These are phyloP conservation scores for Benitochromis conjunctus DNA, from an alignment of 2,113 vertebrate genomes.

Conservation along the genomic window DNA sequence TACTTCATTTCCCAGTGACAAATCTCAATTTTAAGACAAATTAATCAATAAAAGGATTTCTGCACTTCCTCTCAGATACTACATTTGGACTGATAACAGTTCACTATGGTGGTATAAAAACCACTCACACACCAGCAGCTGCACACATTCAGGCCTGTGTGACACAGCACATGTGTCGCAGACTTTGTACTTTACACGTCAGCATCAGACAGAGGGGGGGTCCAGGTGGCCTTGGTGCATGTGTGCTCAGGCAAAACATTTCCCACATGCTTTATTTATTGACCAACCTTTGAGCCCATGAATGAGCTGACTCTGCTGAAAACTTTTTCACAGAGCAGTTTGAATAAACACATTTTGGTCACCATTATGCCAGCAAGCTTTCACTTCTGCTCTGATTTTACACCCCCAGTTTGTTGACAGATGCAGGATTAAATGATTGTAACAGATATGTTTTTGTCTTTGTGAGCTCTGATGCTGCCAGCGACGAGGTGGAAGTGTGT, in stretches of 20 bases:
- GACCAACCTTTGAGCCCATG: constrained; percentile 22
- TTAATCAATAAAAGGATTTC: not conserved
- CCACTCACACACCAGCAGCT: not conserved
- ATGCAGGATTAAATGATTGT: not conserved
- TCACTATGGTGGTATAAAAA: not conserved
- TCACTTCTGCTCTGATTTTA: not conserved
- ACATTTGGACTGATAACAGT: not conserved
- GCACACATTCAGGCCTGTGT: not conserved
- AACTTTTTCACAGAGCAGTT: not conserved
- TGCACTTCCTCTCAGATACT: not conserved
- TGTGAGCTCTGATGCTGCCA: not conserved
- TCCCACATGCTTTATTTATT: constrained; percentile 21
- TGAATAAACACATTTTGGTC: not conserved
- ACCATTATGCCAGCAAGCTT: not conserved
- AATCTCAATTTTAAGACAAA: not conserved
- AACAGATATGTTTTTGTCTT: not conserved
- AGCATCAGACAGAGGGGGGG: not conserved
- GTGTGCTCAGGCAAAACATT: constrained; percentile 59
- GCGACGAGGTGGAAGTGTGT: not conserved
- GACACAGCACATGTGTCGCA: constrained; percentile 37
- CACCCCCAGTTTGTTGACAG: not conserved
- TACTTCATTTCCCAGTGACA: not conserved
- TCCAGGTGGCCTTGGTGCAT: constrained; percentile 35
- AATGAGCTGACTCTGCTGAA: not conserved
- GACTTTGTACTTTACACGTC: constrained; percentile 44